Percentiles rank a stretch among this genome's conserved stretches.
phyloP scores from a whole-genome alignment of 1,140 invertebrate species.

The Aplysia californica region DNA sequence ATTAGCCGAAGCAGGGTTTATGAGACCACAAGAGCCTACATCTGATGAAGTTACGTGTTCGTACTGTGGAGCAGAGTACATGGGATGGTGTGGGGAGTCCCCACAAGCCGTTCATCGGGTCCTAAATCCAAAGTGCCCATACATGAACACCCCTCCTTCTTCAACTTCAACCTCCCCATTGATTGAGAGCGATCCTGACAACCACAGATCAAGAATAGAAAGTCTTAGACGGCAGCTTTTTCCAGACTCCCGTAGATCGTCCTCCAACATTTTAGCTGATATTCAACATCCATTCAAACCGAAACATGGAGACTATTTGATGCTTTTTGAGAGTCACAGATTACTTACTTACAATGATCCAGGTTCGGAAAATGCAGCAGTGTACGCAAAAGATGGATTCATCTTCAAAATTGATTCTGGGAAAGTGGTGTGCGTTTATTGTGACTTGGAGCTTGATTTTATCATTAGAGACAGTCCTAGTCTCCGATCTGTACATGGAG shows the following conservation, averaged over 20 bases:
- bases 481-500: neutral
- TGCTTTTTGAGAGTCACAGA: conserved; percentile 2
- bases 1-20: conserved; percentile 21
- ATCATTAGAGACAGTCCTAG: neutral
- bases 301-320: neutral
- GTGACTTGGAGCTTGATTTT: conserved; percentile 4
- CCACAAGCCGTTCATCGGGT: conserved; percentile 11
- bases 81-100: conserved; percentile 5
- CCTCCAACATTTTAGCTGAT: neutral
- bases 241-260: neutral
- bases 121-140: conserved; percentile 20
- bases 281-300: conserved; percentile 2
- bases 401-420: neutral
- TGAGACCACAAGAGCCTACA: neutral
- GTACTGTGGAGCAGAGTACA: conserved; percentile 6
- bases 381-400: conserved; percentile 2
- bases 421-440: conserved; percentile 12
- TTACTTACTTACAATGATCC: neutral
- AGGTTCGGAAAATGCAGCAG: neutral
- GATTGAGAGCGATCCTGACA: neutral
- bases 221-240: conserved; percentile 5
- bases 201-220: neutral
- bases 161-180: neutral
- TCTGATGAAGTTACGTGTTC: conserved; percentile 13
- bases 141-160: neutral